phyloP scores from a whole-genome alignment of 2,797 vertebrate species.

The Spatula versicolor region DNA sequence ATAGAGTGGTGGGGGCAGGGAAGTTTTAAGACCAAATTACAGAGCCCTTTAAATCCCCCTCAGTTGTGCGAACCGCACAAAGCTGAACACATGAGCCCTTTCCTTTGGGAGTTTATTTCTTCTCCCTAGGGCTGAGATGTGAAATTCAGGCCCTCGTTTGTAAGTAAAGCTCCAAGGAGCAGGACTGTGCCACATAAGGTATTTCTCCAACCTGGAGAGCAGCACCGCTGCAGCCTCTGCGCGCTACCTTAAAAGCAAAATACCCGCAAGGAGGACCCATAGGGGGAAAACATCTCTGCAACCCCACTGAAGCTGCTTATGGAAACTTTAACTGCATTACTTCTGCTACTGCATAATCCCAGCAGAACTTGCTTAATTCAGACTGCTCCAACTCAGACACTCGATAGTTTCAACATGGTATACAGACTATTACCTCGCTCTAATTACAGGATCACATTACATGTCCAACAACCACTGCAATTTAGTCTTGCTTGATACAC shows the following conservation, averaged over 20 bases:
- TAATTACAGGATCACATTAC: constrained; percentile 77
- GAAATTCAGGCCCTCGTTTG: neutral
- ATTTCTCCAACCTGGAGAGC: neutral
- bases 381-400: constrained; percentile 53
- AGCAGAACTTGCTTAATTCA: constrained; percentile 27
- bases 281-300: neutral
- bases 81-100: neutral
- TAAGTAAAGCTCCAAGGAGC: neutral
- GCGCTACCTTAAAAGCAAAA: neutral
- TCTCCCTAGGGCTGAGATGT: fast-evolving
- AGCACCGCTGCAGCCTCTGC: neutral
- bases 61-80: neutral
- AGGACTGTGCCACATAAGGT: neutral
- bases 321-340: constrained; percentile 25
- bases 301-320: neutral
- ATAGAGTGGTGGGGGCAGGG: neutral
- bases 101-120: neutral
- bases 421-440: constrained; percentile 55
- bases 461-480: constrained; percentile 74
- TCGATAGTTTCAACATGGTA: constrained; percentile 60
- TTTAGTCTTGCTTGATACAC: constrained; percentile 58
- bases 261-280: neutral
- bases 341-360: constrained; percentile 22
- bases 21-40: neutral
- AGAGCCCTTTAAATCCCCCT: neutral